Evolutionary conservation across 1,140 invertebrate genomes (phyloP).

Genomic region (Neodiprion fabricii): DNA sequence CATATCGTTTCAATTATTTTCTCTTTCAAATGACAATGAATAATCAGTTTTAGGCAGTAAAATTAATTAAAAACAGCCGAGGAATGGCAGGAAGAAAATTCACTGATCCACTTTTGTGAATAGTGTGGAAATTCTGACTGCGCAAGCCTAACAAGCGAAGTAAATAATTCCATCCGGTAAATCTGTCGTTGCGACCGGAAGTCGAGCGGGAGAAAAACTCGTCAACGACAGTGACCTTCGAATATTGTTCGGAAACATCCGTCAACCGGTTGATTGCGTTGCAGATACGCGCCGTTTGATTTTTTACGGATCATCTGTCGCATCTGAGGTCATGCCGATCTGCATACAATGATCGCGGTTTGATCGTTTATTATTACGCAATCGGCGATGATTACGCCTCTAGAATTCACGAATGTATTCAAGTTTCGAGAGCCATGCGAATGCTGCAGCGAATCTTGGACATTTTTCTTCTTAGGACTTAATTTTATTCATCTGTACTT

Average conservation of each 20-base stretch:
- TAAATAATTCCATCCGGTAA: neutral
- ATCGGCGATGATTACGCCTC: too few species aligned
- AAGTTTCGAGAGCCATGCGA: too few species aligned
- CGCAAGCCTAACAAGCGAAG: neutral
- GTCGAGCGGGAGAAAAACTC: neutral
- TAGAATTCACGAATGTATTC: too few species aligned
- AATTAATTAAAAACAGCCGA: neutral
- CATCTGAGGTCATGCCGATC: neutral
- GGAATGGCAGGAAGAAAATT: neutral
- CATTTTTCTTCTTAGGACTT: too few species aligned
- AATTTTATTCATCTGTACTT: too few species aligned
- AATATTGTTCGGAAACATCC: neutral
- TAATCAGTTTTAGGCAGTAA: too few species aligned
- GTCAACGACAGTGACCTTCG: neutral
- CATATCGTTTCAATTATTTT: too few species aligned
- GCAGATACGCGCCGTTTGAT: neutral
- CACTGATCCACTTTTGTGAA: neutral
- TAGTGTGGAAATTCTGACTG: neutral
- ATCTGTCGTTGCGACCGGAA: neutral
- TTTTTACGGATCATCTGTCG: neutral
- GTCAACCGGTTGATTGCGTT: neutral
- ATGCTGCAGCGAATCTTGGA: too few species aligned
- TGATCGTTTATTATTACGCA: too few species aligned
- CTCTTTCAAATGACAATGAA: too few species aligned
- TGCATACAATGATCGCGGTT: neutral